These are phyloP conservation scores for Ips typographus DNA, from an alignment of 1,140 invertebrate species.

Conservation along the genomic window DNA sequence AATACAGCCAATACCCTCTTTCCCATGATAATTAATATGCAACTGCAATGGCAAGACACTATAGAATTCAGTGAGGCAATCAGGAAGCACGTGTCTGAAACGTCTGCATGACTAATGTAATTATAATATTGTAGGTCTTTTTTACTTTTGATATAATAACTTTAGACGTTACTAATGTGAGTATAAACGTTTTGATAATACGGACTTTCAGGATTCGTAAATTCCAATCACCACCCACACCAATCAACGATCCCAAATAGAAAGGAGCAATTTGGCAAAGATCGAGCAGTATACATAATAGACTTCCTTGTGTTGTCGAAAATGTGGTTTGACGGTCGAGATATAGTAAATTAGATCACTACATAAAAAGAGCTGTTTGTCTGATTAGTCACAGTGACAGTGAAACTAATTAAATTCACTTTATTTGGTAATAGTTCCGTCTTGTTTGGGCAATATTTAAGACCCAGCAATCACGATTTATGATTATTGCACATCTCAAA, in stretches of 20 bases:
- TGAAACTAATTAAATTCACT: background rate
- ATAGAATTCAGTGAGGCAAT: background rate
- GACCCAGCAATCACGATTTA: background rate
- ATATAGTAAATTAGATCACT: background rate
- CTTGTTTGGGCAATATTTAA: background rate
- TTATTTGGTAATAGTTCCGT: too few species aligned
- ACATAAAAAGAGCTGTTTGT: background rate
- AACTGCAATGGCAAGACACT: background rate
- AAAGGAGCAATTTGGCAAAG: background rate
- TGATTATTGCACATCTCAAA: background rate
- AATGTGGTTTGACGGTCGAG: conserved; percentile 3
- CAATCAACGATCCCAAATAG: conserved; percentile 5
- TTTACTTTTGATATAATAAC: background rate
- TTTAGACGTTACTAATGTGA: background rate
- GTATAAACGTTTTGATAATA: background rate
- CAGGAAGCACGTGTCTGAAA: background rate
- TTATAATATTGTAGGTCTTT: background rate
- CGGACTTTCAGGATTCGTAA: background rate
- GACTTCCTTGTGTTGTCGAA: background rate
- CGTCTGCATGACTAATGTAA: background rate
- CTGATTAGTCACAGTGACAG: background rate
- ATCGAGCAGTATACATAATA: background rate
- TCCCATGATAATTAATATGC: background rate
- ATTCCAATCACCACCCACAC: background rate
- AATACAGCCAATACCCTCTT: background rate